Percentiles rank a stretch among this genome's conserved stretches.
Conservation (phyloP, 2,113 vertebrate genomes). For the Cavia porcellus region DNA sequence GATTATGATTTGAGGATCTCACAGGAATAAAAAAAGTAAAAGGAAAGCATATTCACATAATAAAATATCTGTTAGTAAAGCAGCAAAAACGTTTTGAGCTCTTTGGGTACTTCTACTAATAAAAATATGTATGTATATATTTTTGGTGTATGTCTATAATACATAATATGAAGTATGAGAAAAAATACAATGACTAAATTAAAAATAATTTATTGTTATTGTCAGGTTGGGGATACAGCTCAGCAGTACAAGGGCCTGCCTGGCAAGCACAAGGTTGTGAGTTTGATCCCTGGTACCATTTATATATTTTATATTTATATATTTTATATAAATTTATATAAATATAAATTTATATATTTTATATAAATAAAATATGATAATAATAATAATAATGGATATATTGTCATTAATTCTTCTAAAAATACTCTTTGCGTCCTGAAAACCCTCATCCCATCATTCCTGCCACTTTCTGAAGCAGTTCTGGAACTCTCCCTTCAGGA, state of each 20-base stretch:
- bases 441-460: neutral
- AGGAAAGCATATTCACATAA: neutral
- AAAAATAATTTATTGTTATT: neutral
- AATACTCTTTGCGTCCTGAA: neutral
- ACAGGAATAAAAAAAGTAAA: slow-evolving; percentile 31
- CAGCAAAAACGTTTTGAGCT: neutral
- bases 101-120: slow-evolving; percentile 3
- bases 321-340: too few relatives aligned
- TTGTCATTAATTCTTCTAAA: neutral
- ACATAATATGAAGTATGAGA: neutral
- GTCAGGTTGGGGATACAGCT: too few relatives aligned
- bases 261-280: too few relatives aligned
- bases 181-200: neutral
- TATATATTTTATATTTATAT: too few relatives aligned
- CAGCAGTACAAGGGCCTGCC: too few relatives aligned
- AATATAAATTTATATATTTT: too few relatives aligned
- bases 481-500: neutral
- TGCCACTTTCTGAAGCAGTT: neutral
- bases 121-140: neutral
- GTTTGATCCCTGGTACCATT: too few relatives aligned
- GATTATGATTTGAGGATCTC: neutral
- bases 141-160: neutral
- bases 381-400: neutral
- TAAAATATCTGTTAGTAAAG: neutral
- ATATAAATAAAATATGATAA: too few relatives aligned